Conservation (phyloP, 2,888 invertebrate genomes). For the Eurytoma californica region DNA sequence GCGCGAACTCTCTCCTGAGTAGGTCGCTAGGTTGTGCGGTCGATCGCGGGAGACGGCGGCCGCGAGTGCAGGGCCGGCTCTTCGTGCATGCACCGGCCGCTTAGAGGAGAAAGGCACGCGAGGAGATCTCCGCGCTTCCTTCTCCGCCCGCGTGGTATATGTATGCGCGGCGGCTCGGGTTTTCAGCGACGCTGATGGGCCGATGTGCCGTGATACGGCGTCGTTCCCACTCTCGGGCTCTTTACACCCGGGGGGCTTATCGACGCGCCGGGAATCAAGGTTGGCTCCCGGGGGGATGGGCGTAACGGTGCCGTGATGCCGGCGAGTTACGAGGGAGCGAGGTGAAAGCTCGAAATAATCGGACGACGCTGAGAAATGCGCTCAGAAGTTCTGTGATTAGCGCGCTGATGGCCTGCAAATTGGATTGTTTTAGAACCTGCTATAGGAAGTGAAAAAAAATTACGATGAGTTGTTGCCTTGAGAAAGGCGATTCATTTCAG, state of each 20-base stretch:
- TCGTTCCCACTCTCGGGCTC: neutral
- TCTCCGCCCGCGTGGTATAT: neutral
- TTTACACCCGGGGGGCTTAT: neutral
- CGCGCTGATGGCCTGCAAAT: too few species aligned
- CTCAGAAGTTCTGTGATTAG: too few species aligned
- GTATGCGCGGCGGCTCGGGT: neutral
- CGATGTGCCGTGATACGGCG: neutral
- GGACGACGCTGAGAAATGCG: neutral
- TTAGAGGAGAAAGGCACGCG: constrained; percentile 17
- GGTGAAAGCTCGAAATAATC: constrained; percentile 23
- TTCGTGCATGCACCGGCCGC: neutral
- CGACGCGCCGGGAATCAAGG: neutral
- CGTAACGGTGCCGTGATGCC: constrained; percentile 9
- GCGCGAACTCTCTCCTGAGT: constrained; percentile 57
- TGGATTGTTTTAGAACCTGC: neutral
- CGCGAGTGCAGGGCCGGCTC: neutral
- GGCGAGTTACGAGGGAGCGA: neutral
- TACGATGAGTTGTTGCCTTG: constrained; percentile 3
- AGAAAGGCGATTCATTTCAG: neutral
- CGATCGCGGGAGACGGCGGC: constrained; percentile 45
- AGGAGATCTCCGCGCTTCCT: neutral
- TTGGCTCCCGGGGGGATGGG: neutral
- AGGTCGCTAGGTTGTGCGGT: constrained; percentile 65
- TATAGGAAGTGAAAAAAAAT: neutral
- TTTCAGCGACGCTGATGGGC: neutral